A percentile compares a stretch with the other conserved stretches of the same genome.
Conservation (phyloP, 2,888 invertebrate genomes). For the Schizaphis graminum region DNA sequence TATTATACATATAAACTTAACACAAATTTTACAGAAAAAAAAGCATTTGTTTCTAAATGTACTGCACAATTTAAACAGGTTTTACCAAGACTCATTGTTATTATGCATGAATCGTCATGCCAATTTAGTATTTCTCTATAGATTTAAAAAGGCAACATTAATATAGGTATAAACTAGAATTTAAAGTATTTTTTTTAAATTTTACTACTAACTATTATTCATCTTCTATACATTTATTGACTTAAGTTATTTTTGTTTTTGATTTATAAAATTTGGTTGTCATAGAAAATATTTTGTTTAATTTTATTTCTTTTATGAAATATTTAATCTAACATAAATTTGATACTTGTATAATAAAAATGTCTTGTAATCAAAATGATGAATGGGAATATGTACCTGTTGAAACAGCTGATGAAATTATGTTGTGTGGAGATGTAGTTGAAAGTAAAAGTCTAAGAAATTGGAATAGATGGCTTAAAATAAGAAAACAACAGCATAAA, state of each 20-base stretch:
- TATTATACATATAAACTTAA: not conserved
- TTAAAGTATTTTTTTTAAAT: not conserved
- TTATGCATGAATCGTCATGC: not conserved
- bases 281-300: constrained; percentile 26
- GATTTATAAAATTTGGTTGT: not conserved
- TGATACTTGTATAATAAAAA: constrained; percentile 23
- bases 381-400: constrained; percentile 40
- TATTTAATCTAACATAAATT: not conserved
- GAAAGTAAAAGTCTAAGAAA: constrained; percentile 40
- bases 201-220: not conserved
- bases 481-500: constrained; percentile 49
- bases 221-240: not conserved
- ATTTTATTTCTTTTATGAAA: not conserved
- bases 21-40: not conserved
- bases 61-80: not conserved
- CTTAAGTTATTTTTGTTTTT: not conserved
- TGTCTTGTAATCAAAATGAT: not conserved
- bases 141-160: not conserved
- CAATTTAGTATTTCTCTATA: not conserved
- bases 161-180: not conserved
- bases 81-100: not conserved
- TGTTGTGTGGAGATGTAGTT: not conserved
- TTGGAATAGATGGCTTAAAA: constrained; percentile 60
- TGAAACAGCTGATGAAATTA: constrained; percentile 58
- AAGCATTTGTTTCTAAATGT: not conserved